Percentiles rank a stretch among this genome's conserved stretches.
Evolutionary conservation across 2,113 vertebrate genomes (phyloP).

Genomic region (Syrmaticus mikado): DNA sequence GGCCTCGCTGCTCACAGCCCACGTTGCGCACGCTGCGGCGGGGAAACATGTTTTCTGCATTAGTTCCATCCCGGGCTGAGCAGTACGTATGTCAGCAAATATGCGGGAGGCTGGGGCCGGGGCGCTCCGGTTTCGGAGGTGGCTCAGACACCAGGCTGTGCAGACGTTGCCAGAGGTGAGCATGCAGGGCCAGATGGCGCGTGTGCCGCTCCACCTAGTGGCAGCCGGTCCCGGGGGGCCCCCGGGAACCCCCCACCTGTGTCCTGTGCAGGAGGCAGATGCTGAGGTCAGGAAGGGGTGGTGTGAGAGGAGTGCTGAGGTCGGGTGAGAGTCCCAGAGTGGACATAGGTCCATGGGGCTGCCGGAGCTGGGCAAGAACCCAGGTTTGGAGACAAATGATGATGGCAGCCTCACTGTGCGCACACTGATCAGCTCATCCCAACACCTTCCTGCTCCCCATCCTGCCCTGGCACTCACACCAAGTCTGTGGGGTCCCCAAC

Average conservation of each 20-base stretch:
- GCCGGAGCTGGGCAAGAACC: not conserved
- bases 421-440: not conserved
- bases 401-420: accelerated
- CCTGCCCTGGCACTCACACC: not conserved
- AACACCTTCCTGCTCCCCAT: not conserved
- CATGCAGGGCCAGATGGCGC: not conserved
- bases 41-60: slow-evolving; percentile 44
- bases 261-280: not conserved
- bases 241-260: not conserved
- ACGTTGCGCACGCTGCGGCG: not conserved
- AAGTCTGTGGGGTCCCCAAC: not conserved
- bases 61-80: slow-evolving; percentile 50
- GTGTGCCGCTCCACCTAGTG: not conserved
- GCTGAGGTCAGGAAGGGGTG: accelerated
- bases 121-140: not conserved
- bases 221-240: not conserved
- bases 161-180: slow-evolving; percentile 44
- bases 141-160: not conserved
- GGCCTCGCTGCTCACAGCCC: not conserved
- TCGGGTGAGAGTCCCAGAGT: accelerated
- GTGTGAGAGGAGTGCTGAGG: not conserved
- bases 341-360: not conserved
- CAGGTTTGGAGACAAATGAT: not conserved
- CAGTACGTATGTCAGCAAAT: slow-evolving; percentile 34
- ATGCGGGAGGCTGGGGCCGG: not conserved